Conservation (phyloP, 2,113 vertebrate species). For the Oryctolagus cuniculus region mOryCun1.1 NC_091453.1:7551501-7552000, state of each 20-base stretch:
- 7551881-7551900: conserved; percentile 34
- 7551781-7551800: conserved; percentile 50
- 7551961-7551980: conserved; percentile 39
- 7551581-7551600: background rate
- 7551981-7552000: conserved; percentile 50
- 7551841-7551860: conserved; percentile 16
- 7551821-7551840: conserved; percentile 23
- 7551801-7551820: conserved; percentile 38
- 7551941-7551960: conserved; percentile 10
- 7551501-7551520: conserved; percentile 19
- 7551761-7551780: background rate
- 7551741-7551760: conserved; percentile 16
- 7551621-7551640: conserved; percentile 10
- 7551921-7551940: conserved; percentile 51
- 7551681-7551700: background rate
- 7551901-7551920: conserved; percentile 36
- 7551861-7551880: conserved; percentile 54
- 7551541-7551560: background rate
- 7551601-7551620: conserved; percentile 60
- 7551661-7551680: conserved; percentile 12
- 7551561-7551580: conserved; percentile 54
- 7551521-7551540: conserved; percentile 47
- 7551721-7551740: conserved; percentile 42
- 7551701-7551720: conserved; percentile 55
- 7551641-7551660: conserved; percentile 22